Conservation (phyloP, 23 tunicate genomes). For the Ascidia mentula region DNA sequence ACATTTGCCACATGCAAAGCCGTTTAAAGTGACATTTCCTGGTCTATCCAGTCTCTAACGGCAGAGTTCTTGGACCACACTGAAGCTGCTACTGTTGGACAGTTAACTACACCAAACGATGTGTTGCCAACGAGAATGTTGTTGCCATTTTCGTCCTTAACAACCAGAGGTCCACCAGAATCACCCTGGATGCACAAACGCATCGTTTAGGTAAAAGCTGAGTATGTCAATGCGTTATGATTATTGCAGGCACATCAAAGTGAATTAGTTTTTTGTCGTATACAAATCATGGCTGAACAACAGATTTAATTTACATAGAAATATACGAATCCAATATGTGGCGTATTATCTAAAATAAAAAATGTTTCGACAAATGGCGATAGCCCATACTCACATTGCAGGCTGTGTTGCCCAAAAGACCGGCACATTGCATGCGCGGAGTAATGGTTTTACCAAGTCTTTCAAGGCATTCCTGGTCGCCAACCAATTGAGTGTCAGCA, state of each 20-base stretch:
- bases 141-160: neutral
- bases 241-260: no score
- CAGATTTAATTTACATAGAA: no score
- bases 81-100: neutral
- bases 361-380: neutral
- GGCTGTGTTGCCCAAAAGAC: constrained; percentile 13
- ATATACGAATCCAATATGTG: no score
- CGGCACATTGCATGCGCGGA: constrained; percentile 23
- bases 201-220: no score
- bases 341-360: no score
- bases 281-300: no score
- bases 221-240: no score
- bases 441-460: neutral
- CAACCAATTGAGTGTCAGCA: constrained; percentile 21
- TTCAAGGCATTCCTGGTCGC: neutral
- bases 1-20: neutral
- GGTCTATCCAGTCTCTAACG: constrained; percentile 1
- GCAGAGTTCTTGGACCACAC: constrained; percentile 16
- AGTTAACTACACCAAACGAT: neutral
- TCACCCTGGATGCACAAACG: neutral
- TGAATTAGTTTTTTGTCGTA: no score
- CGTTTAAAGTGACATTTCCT: neutral
- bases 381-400: constrained; percentile 4
- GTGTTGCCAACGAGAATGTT: neutral
- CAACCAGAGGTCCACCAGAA: constrained; percentile 15